A percentile compares a stretch with the other conserved stretches of the same genome.
These are phyloP conservation scores for Limanda limanda DNA, from an alignment of 2,113 vertebrate species.

Conservation along the genomic window DNA sequence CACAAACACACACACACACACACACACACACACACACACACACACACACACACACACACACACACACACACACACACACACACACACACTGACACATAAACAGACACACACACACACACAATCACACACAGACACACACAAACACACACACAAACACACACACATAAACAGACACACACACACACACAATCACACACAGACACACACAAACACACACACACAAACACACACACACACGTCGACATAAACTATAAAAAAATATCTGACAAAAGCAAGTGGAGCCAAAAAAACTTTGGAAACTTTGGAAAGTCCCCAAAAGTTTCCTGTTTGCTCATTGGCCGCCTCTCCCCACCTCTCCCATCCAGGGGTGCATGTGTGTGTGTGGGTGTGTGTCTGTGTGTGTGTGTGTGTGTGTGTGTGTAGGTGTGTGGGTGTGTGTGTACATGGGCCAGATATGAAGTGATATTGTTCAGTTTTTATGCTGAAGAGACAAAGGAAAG, in stretches of 20 bases:
- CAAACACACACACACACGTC: neutral
- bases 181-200: neutral
- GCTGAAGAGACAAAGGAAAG: too few species aligned
- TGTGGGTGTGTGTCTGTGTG: slow-evolving; percentile 37
- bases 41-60: neutral
- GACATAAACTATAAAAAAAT: slow-evolving; percentile 17
- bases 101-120: neutral
- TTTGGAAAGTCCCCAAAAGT: slow-evolving; percentile 71
- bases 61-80: neutral
- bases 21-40: neutral
- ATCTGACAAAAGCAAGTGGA: slow-evolving; percentile 26
- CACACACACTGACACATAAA: neutral
- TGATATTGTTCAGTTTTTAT: slow-evolving; percentile 62
- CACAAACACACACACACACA: slow-evolving; percentile 14
- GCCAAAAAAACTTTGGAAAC: slow-evolving; percentile 49
- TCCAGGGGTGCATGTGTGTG: slow-evolving; percentile 29
- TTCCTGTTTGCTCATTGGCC: slow-evolving; percentile 65
- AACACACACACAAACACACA: neutral
- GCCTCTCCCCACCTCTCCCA: slow-evolving; percentile 27
- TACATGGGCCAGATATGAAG: slow-evolving; percentile 53
- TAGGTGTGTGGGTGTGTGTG: slow-evolving; percentile 38
- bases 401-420: slow-evolving; percentile 44
- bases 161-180: neutral
- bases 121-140: too few species aligned
- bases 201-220: neutral